Conservation (phyloP, 2,797 vertebrate species). For the Alfaro cultratus region DNA sequence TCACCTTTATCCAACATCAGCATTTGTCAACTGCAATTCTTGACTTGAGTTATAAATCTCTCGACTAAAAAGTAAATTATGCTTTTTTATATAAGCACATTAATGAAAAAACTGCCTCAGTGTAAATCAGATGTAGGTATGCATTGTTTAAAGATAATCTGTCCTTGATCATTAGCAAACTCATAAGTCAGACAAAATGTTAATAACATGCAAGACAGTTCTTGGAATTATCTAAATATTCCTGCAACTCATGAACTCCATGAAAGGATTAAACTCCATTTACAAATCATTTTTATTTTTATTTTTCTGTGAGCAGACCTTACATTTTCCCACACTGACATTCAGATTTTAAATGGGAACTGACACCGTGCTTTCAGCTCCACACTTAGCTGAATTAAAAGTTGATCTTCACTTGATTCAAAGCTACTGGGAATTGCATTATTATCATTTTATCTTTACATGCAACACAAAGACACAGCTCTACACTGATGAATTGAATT, state of each 20-base stretch:
- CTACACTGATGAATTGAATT: neutral
- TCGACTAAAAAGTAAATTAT: slow-evolving; percentile 13
- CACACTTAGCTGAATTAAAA: neutral
- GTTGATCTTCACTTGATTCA: neutral
- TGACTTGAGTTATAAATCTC: neutral
- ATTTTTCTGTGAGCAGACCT: neutral
- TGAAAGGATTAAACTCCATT: neutral
- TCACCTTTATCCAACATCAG: neutral
- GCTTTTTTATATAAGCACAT: neutral
- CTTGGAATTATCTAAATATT: neutral
- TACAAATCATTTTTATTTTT: neutral
- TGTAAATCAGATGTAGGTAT: neutral
- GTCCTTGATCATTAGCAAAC: neutral
- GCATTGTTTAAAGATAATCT: neutral
- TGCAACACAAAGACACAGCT: neutral
- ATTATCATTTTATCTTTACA: neutral
- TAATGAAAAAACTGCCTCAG: neutral
- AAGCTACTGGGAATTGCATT: neutral
- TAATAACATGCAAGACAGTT: neutral
- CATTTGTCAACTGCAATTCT: neutral
- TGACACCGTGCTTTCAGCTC: neutral
- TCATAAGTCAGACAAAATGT: neutral
- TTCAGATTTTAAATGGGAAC: neutral
- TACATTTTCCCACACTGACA: neutral
- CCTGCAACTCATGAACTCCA: neutral